Conservation (phyloP, 1,140 invertebrate species). For the Panonychus citri region DNA sequence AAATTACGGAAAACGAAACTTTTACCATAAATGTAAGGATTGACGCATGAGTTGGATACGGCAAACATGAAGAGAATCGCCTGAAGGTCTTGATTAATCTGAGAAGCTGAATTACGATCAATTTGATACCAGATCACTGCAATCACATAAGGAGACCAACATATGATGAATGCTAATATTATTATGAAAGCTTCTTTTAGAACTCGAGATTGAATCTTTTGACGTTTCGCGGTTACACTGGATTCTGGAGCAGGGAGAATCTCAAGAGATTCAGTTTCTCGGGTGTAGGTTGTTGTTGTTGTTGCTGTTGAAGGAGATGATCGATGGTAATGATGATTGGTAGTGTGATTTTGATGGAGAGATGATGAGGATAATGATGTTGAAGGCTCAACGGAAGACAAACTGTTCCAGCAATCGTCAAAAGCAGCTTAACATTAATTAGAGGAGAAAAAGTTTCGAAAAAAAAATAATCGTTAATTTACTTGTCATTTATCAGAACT, state of each 20-base stretch:
- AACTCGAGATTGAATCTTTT: conserved; percentile 26
- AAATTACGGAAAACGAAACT: no score
- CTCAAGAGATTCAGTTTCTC: no score
- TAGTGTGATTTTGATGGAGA: no score
- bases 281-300: neutral
- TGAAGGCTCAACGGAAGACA: no score
- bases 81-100: conserved; percentile 33
- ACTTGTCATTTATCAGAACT: no score
- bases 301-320: neutral
- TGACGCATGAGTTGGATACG: conserved; percentile 44
- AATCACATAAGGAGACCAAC: conserved; percentile 52
- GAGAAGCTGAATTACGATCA: conserved; percentile 11
- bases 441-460: neutral
- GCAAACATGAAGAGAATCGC: conserved; percentile 38
- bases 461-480: no score
- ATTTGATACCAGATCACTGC: conserved; percentile 41
- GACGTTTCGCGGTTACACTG: no score
- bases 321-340: neutral
- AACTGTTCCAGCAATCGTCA: no score
- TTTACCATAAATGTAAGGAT: conserved; percentile 49
- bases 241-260: no score
- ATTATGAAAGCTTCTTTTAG: conserved; percentile 61
- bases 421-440: neutral
- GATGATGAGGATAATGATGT: no score
- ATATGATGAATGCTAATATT: conserved; percentile 47